Percentiles rank a stretch among this genome's conserved stretches.
phyloP scores from a whole-genome alignment of 2,888 invertebrate species.

The Lampropteryx suffumata region DNA sequence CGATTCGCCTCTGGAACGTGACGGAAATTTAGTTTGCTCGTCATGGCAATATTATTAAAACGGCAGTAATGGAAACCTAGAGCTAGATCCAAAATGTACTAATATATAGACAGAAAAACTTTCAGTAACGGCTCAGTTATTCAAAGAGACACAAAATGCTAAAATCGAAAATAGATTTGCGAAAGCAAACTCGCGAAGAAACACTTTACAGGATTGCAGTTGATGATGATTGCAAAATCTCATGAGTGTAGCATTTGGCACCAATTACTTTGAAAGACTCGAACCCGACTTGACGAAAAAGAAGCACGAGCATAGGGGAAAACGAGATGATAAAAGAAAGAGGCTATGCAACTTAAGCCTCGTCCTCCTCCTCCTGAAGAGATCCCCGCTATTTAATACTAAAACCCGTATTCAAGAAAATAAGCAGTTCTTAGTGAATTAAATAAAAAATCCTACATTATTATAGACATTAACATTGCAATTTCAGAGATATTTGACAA shows the following conservation, averaged over 20 bases:
- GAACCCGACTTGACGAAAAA: no score
- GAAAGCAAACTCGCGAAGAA: slow-evolving; percentile 24
- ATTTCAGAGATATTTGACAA: no score
- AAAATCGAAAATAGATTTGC: slow-evolving; percentile 20
- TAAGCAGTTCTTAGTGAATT: no score
- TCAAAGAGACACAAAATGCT: slow-evolving; percentile 9
- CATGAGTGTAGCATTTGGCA: background rate
- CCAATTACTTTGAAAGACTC: background rate
- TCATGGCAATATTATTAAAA: slow-evolving; percentile 10
- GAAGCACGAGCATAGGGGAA: background rate
- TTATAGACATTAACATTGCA: no score
- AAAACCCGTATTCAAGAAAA: no score
- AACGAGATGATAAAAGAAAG: no score
- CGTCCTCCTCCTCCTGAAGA: no score
- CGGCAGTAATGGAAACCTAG: slow-evolving; percentile 1
- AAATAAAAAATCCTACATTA: no score
- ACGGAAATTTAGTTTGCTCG: slow-evolving; percentile 22
- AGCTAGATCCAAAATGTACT: background rate
- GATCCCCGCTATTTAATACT: no score
- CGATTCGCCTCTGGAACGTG: slow-evolving; percentile 22
- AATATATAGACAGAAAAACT: no score
- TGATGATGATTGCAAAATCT: slow-evolving; percentile 20
- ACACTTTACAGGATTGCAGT: slow-evolving; percentile 29
- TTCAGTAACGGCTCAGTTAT: background rate
- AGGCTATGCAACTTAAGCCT: no score